A percentile compares a stretch with the other conserved stretches of the same genome.
Evolutionary conservation across 2,888 invertebrate genomes (phyloP).

Genomic region (Philopedon plagiatum): DNA sequence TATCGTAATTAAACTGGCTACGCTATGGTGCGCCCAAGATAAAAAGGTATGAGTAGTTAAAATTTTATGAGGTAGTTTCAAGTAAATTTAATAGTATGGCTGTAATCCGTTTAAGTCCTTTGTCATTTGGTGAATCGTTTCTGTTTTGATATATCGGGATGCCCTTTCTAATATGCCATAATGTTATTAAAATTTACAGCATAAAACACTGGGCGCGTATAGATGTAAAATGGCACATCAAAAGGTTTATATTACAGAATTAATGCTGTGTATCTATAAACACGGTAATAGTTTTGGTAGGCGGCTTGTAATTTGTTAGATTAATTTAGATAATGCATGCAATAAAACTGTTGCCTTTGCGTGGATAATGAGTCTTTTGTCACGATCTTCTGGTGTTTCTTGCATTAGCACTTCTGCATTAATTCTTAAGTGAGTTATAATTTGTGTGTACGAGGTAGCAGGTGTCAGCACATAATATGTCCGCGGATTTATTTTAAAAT

Average conservation of each 20-base stretch:
- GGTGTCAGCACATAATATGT: too few relatives aligned
- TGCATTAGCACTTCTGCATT: not conserved
- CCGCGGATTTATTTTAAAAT: too few relatives aligned
- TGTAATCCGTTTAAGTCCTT: slow-evolving; percentile 57
- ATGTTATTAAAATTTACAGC: slow-evolving; percentile 59
- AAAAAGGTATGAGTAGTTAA: slow-evolving; percentile 50
- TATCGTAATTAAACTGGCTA: slow-evolving; percentile 45
- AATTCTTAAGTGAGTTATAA: not conserved
- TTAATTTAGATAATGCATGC: slow-evolving; percentile 65
- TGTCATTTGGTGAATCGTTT: slow-evolving; percentile 55
- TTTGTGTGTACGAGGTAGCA: too few relatives aligned
- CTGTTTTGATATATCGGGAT: slow-evolving; percentile 54
- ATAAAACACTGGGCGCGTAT: slow-evolving; percentile 56
- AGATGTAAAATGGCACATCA: slow-evolving; percentile 62
- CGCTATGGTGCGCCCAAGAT: slow-evolving; percentile 40
- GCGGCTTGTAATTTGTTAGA: slow-evolving; percentile 63
- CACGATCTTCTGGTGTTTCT: slow-evolving; percentile 40
- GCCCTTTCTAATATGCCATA: slow-evolving; percentile 54
- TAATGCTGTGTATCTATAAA: slow-evolving; percentile 61
- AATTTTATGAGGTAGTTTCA: slow-evolving; percentile 51
- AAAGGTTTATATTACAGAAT: slow-evolving; percentile 62
- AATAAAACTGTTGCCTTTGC: slow-evolving; percentile 27
- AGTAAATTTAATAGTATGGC: slow-evolving; percentile 55
- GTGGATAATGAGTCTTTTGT: slow-evolving; percentile 52
- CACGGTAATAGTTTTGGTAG: slow-evolving; percentile 60